phyloP scores from a whole-genome alignment of 2,113 vertebrate species.

The Orthonyx spaldingii region DNA sequence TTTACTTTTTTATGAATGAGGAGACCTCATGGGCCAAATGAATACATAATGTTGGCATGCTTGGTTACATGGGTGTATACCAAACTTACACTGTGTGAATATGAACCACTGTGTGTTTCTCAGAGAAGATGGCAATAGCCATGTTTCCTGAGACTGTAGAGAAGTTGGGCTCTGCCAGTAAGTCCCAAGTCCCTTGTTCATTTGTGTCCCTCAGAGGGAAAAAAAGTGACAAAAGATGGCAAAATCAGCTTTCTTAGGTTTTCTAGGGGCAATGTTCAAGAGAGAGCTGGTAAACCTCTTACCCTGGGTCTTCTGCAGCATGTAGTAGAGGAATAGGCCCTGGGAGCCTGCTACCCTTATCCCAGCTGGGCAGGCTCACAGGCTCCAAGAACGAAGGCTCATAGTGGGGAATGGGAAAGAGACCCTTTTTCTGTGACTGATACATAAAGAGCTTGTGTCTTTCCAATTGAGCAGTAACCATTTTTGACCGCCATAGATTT shows the following conservation, averaged over 20 bases:
- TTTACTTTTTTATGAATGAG: conserved; percentile 24
- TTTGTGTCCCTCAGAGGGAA: not conserved
- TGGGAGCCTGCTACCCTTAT: not conserved
- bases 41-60: conserved; percentile 15
- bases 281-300: not conserved
- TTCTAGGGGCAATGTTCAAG: not conserved
- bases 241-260: not conserved
- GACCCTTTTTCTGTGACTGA: not conserved
- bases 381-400: not conserved
- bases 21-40: not conserved
- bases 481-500: not conserved
- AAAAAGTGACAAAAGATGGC: not conserved
- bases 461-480: not conserved
- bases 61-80: not conserved
- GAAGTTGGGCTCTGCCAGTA: not conserved
- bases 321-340: rapidly evolving
- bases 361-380: not conserved
- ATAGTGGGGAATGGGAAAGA: not conserved
- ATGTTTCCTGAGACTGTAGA: not conserved
- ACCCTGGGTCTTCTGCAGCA: not conserved
- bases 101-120: not conserved
- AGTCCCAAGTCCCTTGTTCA: not conserved
- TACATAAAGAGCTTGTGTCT: rapidly evolving
- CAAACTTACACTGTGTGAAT: not conserved
- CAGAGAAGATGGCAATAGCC: not conserved